phyloP scores from a whole-genome alignment of 2,797 vertebrate genomes.

The Babyrousa celebensis region DNA sequence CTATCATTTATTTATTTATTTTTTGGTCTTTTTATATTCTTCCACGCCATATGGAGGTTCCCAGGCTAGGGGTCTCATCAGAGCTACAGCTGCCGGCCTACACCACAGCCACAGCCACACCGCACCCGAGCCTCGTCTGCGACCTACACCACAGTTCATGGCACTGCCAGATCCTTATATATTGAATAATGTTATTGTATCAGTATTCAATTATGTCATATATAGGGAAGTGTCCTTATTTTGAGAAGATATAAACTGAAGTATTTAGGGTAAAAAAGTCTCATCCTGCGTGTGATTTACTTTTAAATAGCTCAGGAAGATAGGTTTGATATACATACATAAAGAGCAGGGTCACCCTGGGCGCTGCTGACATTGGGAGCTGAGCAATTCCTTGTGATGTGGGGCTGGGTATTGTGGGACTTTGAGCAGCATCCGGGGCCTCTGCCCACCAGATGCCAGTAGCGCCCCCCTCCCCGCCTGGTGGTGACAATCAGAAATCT shows the following conservation, averaged over 20 bases:
- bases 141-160: no score
- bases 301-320: not conserved
- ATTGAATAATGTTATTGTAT: not conserved
- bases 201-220: not conserved
- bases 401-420: not conserved
- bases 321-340: not conserved
- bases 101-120: no score
- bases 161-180: no score
- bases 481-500: not conserved
- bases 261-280: not conserved
- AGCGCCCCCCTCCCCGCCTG: no score
- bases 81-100: no score
- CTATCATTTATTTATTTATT: no score
- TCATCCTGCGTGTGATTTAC: not conserved
- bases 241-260: conserved; percentile 17
- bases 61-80: no score
- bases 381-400: not conserved
- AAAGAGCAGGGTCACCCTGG: not conserved
- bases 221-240: not conserved
- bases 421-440: not conserved
- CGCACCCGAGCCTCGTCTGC: no score
- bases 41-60: no score
- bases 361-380: no score
- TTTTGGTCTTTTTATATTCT: no score
- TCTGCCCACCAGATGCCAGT: not conserved